phyloP scores from a whole-genome alignment of 2,113 vertebrate genomes.

The Neodon shergylaensis region DNA sequence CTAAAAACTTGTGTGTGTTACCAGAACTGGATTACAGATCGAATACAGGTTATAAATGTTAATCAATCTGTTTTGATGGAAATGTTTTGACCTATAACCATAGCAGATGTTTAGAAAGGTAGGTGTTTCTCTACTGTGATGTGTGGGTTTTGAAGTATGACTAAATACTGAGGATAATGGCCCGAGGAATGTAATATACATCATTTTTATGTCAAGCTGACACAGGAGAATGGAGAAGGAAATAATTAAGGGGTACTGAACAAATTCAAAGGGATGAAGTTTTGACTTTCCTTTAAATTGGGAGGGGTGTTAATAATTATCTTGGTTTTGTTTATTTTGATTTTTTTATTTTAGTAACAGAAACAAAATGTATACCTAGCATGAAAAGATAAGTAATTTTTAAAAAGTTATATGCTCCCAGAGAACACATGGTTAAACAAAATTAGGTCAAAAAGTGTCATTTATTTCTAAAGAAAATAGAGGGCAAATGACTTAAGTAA shows the following conservation, averaged over 20 bases:
- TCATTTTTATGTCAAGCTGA: background rate
- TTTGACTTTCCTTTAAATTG: background rate
- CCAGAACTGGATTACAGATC: background rate
- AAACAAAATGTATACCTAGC: background rate
- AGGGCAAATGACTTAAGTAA: background rate
- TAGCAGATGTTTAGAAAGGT: background rate
- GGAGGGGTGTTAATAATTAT: background rate
- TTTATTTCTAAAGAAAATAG: background rate
- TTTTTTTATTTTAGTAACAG: background rate
- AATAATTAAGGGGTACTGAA: background rate
- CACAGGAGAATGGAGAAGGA: background rate
- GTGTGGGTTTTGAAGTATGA: too few relatives aligned
- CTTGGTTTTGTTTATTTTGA: background rate
- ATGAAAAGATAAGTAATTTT: background rate
- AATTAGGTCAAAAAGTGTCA: background rate
- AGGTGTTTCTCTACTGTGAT: background rate
- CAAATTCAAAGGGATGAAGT: background rate
- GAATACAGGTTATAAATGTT: background rate
- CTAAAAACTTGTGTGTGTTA: background rate
- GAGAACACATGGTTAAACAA: background rate
- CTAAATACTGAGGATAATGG: background rate
- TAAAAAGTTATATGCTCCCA: background rate
- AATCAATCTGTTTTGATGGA: background rate
- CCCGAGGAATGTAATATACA: background rate
- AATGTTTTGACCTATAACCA: background rate